Conservation (phyloP, 2,113 vertebrate species). For the Pongo pygmaeus region DNA sequence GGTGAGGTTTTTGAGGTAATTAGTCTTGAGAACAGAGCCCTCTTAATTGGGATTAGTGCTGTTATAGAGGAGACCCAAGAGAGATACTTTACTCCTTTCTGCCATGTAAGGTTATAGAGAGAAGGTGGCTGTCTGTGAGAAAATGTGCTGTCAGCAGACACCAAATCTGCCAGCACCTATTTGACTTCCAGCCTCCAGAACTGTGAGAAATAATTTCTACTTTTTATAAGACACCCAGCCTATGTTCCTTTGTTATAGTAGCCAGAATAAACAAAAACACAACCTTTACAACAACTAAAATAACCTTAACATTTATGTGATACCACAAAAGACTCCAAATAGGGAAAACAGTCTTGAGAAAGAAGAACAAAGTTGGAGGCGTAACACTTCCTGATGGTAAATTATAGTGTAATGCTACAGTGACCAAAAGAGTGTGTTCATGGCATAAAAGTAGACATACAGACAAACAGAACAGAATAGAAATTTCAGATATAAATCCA, state of each 20-base stretch:
- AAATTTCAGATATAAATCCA: no score
- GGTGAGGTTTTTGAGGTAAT: no score
- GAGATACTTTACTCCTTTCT: no score
- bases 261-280: background rate
- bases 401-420: background rate
- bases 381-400: background rate
- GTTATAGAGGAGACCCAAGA: background rate
- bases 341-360: background rate
- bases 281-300: background rate
- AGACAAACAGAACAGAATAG: background rate
- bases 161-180: background rate
- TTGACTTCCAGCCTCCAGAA: background rate
- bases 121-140: background rate
- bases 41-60: background rate
- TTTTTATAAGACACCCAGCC: background rate
- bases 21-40: background rate
- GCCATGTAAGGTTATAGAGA: background rate
- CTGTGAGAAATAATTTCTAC: background rate
- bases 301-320: background rate
- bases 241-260: background rate
- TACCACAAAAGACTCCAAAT: background rate
- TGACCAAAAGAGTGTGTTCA: background rate
- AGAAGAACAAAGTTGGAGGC: background rate
- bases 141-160: rapidly evolving
- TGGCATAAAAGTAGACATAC: no score